phyloP scores from a whole-genome alignment of 2,888 invertebrate species.

The Philereme transversata region DNA sequence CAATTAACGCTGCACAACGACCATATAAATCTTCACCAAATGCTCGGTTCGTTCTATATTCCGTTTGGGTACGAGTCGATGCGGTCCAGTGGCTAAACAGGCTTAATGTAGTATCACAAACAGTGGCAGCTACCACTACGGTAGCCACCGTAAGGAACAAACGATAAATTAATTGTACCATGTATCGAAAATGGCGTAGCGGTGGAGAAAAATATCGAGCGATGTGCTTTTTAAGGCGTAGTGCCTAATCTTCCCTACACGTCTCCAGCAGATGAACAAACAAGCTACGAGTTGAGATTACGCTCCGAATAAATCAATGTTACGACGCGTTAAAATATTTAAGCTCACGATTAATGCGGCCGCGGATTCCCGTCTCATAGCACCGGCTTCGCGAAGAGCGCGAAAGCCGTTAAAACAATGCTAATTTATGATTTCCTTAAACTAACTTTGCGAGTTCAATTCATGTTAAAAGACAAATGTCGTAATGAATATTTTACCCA shows the following conservation, averaged over 20 bases:
- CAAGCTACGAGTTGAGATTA: constrained; percentile 81
- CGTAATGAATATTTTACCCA: constrained; percentile 4
- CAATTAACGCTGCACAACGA: constrained; percentile 81
- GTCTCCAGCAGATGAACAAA: constrained; percentile 80
- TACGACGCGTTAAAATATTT: constrained; percentile 83
- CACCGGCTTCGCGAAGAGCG: constrained; percentile 49
- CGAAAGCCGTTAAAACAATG: constrained; percentile 28
- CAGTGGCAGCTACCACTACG: constrained; percentile 32
- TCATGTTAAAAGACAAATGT: constrained; percentile 11
- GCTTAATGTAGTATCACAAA: constrained; percentile 37
- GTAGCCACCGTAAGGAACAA: constrained; percentile 6
- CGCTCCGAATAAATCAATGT: constrained; percentile 82
- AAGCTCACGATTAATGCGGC: constrained; percentile 81
- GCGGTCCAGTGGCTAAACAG: constrained; percentile 44
- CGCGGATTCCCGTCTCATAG: constrained; percentile 69
- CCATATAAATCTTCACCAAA: constrained; percentile 79
- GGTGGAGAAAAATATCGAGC: constrained; percentile 38
- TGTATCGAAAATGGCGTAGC: constrained; percentile 6
- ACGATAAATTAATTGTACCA: constrained; percentile 1
- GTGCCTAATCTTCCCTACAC: constrained; percentile 77
- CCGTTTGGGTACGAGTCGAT: constrained; percentile 54
- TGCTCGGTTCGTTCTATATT: constrained; percentile 67
- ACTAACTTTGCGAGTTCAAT: constrained; percentile 19
- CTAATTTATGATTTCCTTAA: constrained; percentile 32
- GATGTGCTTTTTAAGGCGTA: constrained; percentile 60